These are phyloP conservation scores for Tamias sibiricus DNA, from an alignment of 2,113 vertebrate species.

Conservation along the genomic window DNA sequence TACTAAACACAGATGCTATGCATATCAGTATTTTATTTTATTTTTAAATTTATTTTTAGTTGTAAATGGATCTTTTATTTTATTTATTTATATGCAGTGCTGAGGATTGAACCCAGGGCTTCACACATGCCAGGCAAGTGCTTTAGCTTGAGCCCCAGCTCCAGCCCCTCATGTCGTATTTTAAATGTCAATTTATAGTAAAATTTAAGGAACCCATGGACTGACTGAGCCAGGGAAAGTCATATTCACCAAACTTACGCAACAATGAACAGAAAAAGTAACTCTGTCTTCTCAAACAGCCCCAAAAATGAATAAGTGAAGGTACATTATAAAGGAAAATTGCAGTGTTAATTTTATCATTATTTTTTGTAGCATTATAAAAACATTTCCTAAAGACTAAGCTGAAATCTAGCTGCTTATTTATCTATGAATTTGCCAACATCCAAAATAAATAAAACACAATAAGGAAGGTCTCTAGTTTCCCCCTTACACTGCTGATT, in stretches of 20 bases:
- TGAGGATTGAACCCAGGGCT: no score
- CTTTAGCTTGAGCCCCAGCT: no score
- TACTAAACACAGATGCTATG: neutral
- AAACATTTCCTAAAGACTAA: constrained; percentile 2
- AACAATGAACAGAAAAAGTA: constrained; percentile 51
- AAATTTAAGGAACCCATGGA: neutral
- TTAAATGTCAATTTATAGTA: neutral
- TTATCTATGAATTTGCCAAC: constrained; percentile 12
- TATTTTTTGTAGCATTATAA: neutral
- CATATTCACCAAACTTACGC: neutral
- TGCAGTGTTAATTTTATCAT: neutral
- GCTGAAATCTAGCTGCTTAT: neutral
- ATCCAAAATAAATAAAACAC: constrained; percentile 41
- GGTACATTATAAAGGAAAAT: neutral
- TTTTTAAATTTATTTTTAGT: no score
- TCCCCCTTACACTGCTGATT: neutral
- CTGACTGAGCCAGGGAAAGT: neutral
- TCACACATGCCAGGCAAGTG: no score
- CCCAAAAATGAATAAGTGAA: neutral
- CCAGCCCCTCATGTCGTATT: no score
- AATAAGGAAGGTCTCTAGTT: neutral
- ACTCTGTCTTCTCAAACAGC: neutral
- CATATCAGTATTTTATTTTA: neutral
- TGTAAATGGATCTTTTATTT: no score
- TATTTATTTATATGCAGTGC: no score